phyloP scores from a whole-genome alignment of 2,888 invertebrate genomes.

The Andrena minutula region DNA sequence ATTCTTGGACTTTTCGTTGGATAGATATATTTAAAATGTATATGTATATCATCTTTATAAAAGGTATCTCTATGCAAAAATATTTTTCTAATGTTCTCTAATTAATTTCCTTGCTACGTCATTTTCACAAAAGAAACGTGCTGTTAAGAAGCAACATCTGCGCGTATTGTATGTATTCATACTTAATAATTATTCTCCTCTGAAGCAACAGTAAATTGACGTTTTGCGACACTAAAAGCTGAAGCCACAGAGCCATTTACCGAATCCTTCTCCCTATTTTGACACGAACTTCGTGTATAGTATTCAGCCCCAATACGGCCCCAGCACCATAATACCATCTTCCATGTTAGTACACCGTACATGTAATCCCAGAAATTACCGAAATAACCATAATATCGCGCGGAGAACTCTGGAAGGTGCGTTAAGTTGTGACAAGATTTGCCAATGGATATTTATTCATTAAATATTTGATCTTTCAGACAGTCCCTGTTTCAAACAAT shows the following conservation, averaged over 20 bases:
- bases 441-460: conserved; percentile 79
- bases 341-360: conserved; percentile 61
- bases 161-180: conserved; percentile 27
- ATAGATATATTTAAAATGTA: conserved; percentile 21
- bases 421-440: conserved; percentile 85
- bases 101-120: conserved; percentile 57
- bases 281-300: conserved; percentile 14
- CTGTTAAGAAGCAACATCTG: conserved; percentile 60
- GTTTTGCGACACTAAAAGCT: conserved; percentile 65
- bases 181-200: conserved; percentile 10
- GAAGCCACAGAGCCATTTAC: conserved; percentile 57
- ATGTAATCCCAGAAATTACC: conserved; percentile 41
- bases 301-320: conserved; percentile 9
- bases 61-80: conserved; percentile 28
- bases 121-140: conserved; percentile 52
- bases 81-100: conserved; percentile 20
- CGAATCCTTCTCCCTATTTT: conserved; percentile 35
- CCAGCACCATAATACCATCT: conserved; percentile 57
- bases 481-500: conserved; percentile 56
- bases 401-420: conserved; percentile 85
- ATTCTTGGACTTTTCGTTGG: conserved; percentile 15
- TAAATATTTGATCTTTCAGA: conserved; percentile 35
- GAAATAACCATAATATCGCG: conserved; percentile 66
- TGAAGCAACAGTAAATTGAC: conserved; percentile 46
- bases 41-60: conserved; percentile 12